A percentile compares a stretch with the other conserved stretches of the same genome.
These are phyloP conservation scores for Phocides pigmalion DNA, from an alignment of 1,140 invertebrate genomes.

Conservation along the genomic window DNA sequence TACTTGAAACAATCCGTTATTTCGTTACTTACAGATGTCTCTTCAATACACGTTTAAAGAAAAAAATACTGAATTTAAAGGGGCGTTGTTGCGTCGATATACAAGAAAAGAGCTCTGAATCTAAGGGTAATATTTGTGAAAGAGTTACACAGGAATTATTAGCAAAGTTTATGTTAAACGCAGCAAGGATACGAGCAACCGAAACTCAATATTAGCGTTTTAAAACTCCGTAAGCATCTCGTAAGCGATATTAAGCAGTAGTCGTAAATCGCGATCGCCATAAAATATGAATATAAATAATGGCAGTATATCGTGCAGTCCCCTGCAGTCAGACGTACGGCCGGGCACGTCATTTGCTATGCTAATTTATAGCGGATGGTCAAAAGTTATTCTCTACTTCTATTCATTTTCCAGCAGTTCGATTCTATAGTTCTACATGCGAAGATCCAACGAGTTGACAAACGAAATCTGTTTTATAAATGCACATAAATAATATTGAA, in stretches of 20 bases:
- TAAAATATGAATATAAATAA: constrained; percentile 56
- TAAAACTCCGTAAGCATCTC: constrained; percentile 28
- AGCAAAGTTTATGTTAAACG: not conserved
- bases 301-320: constrained; percentile 38
- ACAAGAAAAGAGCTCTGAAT: too few species aligned
- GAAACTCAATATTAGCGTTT: constrained; percentile 24
- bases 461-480: too few species aligned
- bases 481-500: too few species aligned
- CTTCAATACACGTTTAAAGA: too few species aligned
- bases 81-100: too few species aligned
- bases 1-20: too few species aligned
- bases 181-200: not conserved
- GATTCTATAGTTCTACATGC: not conserved
- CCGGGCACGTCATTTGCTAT: constrained; percentile 23
- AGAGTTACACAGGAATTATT: too few species aligned
- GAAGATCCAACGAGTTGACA: not conserved
- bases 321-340: constrained; percentile 25
- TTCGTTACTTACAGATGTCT: too few species aligned
- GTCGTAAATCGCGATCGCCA: constrained; percentile 42
- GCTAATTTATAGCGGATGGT: constrained; percentile 29
- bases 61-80: too few species aligned
- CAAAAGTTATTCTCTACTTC: constrained; percentile 20
- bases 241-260: constrained; percentile 40
- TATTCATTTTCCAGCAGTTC: constrained; percentile 19
- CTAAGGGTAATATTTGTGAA: too few species aligned